Evolutionary conservation across 1,140 invertebrate species (phyloP), one percentile per base, ranked within the genome.

Genomic region (Zaprionus ornatus): DNA sequence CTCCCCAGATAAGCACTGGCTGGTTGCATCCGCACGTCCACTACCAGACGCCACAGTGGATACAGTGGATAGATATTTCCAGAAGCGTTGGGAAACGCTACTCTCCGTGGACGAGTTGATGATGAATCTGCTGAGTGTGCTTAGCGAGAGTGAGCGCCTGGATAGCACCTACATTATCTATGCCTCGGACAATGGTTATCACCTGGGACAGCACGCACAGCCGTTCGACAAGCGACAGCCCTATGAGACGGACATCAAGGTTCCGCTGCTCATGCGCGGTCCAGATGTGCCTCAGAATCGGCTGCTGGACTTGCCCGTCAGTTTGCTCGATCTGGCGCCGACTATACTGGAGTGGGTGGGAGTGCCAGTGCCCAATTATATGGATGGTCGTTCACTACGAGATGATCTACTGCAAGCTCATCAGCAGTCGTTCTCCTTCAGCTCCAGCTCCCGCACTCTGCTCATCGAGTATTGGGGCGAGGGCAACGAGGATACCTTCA

Each of bases 101-200:
- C 92, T 98, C 10, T 95, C 97, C 13, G 97, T 98, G 3, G 97
- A 98, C 93, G 97, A 98, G 77, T 94, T 98, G 93, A 95, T 98
- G 1, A 93, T 94, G 13, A 93, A 93, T 63, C 90, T 98, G 6
- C 88, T 97, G 13, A 79, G 93, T 2, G 86, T 93, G 23, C 90
- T 98, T 45, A 93, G 95, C 48, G 74, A 92, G 3, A 91, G 93
- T 15, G 86, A 94, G 7, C 42, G 95, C 2, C 85, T 97, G 6
- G 92, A 96, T 5, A 94, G 97, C 79, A 98, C 97, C 4, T 97
- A 96, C 84, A 90, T 98, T 1, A 95, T 98, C 54, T 97, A 96
- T 79, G 96, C 97, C 0, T 98, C 97, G 0, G 97, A 98, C 91
- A 98, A 98, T 93, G 97, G 97, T 56, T 98, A 96, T 93, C 97